These are phyloP conservation scores for Phalacrocorax carbo DNA, from an alignment of 2,113 vertebrate genomes.

Conservation along the genomic window DNA sequence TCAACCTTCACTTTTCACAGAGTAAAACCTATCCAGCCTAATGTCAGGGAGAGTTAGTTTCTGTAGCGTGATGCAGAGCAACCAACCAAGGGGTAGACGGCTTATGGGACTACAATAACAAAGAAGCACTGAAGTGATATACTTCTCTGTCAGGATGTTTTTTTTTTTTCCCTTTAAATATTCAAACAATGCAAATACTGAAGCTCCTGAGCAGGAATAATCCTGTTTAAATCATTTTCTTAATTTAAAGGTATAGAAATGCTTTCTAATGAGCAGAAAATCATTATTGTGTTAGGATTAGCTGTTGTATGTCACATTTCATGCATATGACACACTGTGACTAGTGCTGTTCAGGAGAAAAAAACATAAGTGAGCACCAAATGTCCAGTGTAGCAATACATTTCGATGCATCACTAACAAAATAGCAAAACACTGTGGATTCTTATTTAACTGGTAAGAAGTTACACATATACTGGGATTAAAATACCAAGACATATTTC, in stretches of 20 bases:
- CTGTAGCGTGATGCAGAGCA: slow-evolving; percentile 46
- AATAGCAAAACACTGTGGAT: neutral
- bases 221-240: neutral
- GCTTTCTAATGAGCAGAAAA: neutral
- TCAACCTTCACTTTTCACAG: slow-evolving; percentile 70
- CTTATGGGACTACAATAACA: neutral
- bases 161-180: neutral
- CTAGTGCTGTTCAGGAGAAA: neutral
- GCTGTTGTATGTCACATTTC: neutral
- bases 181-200: neutral
- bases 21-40: slow-evolving; percentile 62
- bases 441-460: neutral
- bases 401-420: neutral
- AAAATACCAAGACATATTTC: neutral
- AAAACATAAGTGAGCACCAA: neutral
- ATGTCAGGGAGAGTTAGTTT: slow-evolving; percentile 63
- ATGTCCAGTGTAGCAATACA: neutral
- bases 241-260: neutral
- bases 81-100: neutral
- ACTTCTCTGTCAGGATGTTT: neutral
- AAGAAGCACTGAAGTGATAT: slow-evolving; percentile 39
- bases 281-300: neutral
- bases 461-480: neutral
- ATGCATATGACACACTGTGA: neutral
- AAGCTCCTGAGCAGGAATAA: neutral